These are phyloP conservation scores for Cryptocephalus moraei DNA, from an alignment of 2,888 invertebrate species.

Conservation along the genomic window DNA sequence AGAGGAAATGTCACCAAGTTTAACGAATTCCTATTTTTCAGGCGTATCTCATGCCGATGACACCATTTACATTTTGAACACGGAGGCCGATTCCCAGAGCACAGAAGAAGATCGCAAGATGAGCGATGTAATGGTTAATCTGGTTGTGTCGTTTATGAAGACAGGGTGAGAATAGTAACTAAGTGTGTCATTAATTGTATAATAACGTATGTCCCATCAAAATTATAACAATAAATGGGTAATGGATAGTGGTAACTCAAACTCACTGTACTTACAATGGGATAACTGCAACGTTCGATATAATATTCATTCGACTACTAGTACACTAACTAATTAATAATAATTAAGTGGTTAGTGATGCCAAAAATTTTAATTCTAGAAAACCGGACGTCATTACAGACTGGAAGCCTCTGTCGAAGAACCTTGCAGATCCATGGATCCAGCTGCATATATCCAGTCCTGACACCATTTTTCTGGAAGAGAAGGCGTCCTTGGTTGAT, in stretches of 20 bases:
- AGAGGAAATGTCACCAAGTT: not conserved
- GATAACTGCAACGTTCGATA: no score
- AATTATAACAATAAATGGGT: no score
- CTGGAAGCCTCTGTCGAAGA: not conserved
- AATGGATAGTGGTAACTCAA: no score
- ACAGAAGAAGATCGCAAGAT: constrained; percentile 39
- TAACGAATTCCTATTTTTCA: constrained; percentile 20
- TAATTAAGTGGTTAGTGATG: not conserved
- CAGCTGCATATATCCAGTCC: constrained; percentile 14
- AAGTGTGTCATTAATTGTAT: no score
- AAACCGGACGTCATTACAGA: constrained; percentile 5
- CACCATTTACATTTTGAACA: constrained; percentile 40
- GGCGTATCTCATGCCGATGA: constrained; percentile 60
- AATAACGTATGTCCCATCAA: no score
- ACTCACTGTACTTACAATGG: no score
- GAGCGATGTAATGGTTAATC: constrained; percentile 41
- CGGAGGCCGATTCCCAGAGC: constrained; percentile 29
- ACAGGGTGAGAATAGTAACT: constrained; percentile 40
- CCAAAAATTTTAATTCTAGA: constrained; percentile 10
- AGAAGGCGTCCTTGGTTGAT: constrained; percentile 10
- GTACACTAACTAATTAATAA: constrained; percentile 14
- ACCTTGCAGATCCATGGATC: constrained; percentile 3
- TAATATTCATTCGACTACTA: no score
- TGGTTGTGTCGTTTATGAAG: constrained; percentile 46
- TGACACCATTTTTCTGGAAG: constrained; percentile 14